phyloP scores from a whole-genome alignment of 2,888 invertebrate species.

The Eremobia ochroleuca region DNA sequence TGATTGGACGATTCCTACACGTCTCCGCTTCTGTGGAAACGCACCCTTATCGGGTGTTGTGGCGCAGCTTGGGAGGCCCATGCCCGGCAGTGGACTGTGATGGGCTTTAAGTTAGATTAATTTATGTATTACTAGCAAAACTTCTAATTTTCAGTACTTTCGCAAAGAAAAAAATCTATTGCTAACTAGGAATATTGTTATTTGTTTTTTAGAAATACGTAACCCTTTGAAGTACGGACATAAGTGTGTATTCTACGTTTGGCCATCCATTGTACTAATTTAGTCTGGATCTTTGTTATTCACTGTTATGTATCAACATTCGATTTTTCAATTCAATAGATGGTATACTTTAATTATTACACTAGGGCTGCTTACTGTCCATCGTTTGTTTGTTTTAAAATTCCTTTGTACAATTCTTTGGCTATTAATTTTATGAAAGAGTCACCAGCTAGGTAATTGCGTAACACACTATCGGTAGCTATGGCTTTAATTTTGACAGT shows the following conservation, averaged over 20 bases:
- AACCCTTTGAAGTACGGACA: not conserved
- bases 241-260: not conserved
- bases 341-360: conserved; percentile 7
- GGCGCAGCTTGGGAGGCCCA: not conserved
- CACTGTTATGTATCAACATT: conserved; percentile 24
- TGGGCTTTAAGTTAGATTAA: not conserved
- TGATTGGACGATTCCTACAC: too few species aligned
- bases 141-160: not conserved
- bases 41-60: not conserved
- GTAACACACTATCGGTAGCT: too few species aligned
- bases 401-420: conserved; percentile 1
- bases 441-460: too few species aligned
- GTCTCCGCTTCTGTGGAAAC: too few species aligned
- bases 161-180: too few species aligned
- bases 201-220: not conserved
- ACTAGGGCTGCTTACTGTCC: conserved; percentile 2
- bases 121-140: not conserved
- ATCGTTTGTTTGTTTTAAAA: conserved; percentile 23
- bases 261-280: conserved; percentile 28
- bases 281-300: conserved; percentile 11
- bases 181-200: not conserved
- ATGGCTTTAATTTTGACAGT: too few species aligned
- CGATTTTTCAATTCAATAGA: conserved; percentile 32
- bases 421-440: conserved; percentile 7
- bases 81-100: too few species aligned